phyloP scores from a whole-genome alignment of 2,113 vertebrate genomes.

The Antechinus stuartii region DNA sequence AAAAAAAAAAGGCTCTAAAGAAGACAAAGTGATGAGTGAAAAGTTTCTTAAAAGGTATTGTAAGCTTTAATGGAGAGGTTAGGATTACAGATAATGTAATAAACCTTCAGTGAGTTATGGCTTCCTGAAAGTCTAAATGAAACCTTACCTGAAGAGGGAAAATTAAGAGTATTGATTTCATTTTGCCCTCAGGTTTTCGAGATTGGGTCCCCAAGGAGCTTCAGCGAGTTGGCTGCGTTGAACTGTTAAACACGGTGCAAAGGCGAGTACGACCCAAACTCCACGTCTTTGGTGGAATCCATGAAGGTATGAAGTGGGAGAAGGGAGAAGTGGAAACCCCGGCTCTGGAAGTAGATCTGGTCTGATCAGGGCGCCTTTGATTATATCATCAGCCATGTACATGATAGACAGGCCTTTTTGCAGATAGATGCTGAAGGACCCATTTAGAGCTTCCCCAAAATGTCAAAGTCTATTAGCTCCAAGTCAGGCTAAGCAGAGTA shows the following conservation, averaged over 20 bases:
- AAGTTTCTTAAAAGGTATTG: constrained; percentile 86
- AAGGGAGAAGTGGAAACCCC: fast-evolving
- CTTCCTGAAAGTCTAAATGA: constrained; percentile 85
- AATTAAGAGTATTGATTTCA: constrained; percentile 80
- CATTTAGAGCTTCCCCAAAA: constrained; percentile 40
- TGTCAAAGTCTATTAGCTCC: background rate
- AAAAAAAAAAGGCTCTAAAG: constrained; percentile 68
- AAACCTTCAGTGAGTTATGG: constrained; percentile 83
- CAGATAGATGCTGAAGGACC: background rate
- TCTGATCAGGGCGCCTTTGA: background rate
- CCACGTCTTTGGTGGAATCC: constrained; percentile 96
- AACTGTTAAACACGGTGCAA: constrained; percentile 98
- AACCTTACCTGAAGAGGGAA: constrained; percentile 82
- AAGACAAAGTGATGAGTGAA: constrained; percentile 83
- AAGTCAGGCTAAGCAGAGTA: constrained; percentile 13
- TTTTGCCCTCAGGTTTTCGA: constrained; percentile 91
- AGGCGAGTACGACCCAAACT: constrained; percentile 96
- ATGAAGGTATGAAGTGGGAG: constrained; percentile 90
- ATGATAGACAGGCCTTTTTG: background rate
- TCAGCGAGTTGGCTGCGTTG: constrained; percentile 97
- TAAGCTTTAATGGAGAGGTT: constrained; percentile 87
- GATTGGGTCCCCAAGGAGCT: constrained; percentile 99
- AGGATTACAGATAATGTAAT: constrained; percentile 88
- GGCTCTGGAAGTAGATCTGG: background rate
- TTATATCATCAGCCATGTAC: background rate